Conservation (phyloP, 2,113 vertebrate genomes). For the Nesoenas mayeri region DNA sequence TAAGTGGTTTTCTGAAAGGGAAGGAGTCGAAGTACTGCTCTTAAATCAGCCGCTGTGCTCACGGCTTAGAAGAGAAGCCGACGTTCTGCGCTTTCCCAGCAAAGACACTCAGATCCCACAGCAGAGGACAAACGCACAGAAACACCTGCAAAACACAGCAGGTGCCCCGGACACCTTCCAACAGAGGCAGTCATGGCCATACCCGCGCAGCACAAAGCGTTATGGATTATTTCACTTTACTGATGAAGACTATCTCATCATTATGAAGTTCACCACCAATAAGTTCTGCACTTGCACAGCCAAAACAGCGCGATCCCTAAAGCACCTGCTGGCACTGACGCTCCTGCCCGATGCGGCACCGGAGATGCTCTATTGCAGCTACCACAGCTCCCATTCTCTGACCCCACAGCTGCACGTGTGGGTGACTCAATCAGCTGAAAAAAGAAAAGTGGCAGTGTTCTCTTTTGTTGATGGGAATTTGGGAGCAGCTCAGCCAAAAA, state of each 20-base stretch:
- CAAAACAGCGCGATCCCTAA: accelerated
- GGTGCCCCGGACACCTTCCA: background rate
- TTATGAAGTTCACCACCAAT: background rate
- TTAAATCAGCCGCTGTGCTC: background rate
- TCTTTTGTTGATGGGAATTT: background rate
- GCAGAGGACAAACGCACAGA: background rate
- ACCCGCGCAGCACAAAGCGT: accelerated
- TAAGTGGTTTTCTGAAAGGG: background rate
- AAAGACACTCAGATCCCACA: accelerated
- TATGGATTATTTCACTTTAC: accelerated
- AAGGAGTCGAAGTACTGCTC: background rate
- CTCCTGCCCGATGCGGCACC: background rate
- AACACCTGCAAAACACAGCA: background rate
- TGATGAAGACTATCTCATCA: background rate
- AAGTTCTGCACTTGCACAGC: background rate
- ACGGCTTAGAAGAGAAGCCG: accelerated
- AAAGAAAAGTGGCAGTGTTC: background rate
- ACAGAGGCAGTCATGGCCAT: accelerated
- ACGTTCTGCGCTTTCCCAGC: background rate
- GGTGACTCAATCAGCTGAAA: background rate
- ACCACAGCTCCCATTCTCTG: background rate
- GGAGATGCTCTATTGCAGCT: background rate
- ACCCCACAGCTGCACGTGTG: background rate
- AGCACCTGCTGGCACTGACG: background rate
- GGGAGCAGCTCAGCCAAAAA: constrained; percentile 21